Conservation (phyloP, 1,140 invertebrate species). For the Drosophila ercepeae region DNA sequence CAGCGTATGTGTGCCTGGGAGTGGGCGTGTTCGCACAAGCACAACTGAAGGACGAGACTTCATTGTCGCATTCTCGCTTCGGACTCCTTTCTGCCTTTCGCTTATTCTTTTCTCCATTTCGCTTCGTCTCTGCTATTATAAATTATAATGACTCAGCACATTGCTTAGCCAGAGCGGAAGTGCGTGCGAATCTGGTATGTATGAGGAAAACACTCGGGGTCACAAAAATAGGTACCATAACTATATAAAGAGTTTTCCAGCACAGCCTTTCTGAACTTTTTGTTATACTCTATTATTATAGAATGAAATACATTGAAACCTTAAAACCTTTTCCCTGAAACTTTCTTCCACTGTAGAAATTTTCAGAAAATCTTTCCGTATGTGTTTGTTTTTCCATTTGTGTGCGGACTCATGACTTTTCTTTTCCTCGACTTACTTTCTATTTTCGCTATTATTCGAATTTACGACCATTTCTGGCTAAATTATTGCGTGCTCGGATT, state of each 20-base stretch:
- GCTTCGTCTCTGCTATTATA: slow-evolving; percentile 59
- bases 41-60: slow-evolving; percentile 45
- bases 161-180: slow-evolving; percentile 49
- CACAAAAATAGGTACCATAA: background rate
- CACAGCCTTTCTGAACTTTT: too few species aligned
- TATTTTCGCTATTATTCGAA: slow-evolving; percentile 56
- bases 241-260: too few species aligned
- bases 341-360: slow-evolving; percentile 4
- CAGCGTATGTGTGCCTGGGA: slow-evolving; percentile 15
- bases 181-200: slow-evolving; percentile 40
- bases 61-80: slow-evolving; percentile 73
- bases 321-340: too few species aligned
- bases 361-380: slow-evolving; percentile 19
- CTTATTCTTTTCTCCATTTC: slow-evolving; percentile 21
- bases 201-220: slow-evolving; percentile 3
- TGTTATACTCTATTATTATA: too few species aligned
- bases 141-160: slow-evolving; percentile 80
- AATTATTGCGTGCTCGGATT: slow-evolving; percentile 58
- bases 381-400: slow-evolving; percentile 45
- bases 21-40: slow-evolving; percentile 5
- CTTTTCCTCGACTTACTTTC: slow-evolving; percentile 26
- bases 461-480: slow-evolving; percentile 62
- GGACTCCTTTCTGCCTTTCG: slow-evolving; percentile 20
- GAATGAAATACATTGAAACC: too few species aligned
- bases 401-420: slow-evolving; percentile 39